Evolutionary conservation across 2,113 vertebrate genomes (phyloP).

Genomic region (Meleagris gallopavo): DNA sequence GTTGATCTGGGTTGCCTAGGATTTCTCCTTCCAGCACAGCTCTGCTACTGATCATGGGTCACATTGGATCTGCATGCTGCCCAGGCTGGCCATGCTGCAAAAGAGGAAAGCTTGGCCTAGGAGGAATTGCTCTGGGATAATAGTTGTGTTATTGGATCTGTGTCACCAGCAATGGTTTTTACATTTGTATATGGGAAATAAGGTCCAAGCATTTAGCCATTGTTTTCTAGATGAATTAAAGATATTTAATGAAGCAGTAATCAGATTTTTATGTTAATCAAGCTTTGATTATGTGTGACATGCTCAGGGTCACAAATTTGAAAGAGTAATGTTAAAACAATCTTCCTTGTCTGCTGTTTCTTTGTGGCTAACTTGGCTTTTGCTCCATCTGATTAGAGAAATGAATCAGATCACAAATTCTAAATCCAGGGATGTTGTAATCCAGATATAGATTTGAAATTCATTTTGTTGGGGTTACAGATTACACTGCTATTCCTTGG

Average conservation of each 20-base stretch:
- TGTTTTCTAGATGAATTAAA: constrained; percentile 38
- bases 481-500: background rate
- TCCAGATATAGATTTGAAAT: background rate
- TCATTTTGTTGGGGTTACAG: background rate
- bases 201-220: background rate
- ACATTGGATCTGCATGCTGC: background rate
- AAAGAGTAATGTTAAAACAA: constrained; percentile 5
- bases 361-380: background rate
- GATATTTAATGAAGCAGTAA: constrained; percentile 34
- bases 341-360: background rate
- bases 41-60: background rate
- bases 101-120: background rate
- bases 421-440: background rate
- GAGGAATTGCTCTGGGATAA: background rate
- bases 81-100: background rate
- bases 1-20: background rate
- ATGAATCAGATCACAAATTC: background rate
- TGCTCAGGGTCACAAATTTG: background rate
- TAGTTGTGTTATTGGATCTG: background rate
- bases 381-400: background rate
- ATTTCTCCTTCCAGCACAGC: background rate
- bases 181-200: background rate
- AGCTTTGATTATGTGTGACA: constrained; percentile 43
- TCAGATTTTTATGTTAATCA: constrained; percentile 56
- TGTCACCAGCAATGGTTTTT: background rate